Conservation (phyloP, 2,888 invertebrate species). For the Leptinotarsa peninsularis region DNA sequence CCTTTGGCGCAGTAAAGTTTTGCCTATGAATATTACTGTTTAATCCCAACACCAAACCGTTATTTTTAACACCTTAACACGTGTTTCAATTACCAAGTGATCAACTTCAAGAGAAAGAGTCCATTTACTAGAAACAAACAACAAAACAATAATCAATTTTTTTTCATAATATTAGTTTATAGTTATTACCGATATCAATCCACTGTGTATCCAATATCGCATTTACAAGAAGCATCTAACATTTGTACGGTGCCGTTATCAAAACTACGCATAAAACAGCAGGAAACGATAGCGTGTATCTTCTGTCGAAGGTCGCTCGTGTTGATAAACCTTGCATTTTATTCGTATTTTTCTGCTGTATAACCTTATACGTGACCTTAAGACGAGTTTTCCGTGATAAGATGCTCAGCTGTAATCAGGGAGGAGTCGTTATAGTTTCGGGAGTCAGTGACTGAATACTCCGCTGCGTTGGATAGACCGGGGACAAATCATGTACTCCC, state of each 20-base stretch:
- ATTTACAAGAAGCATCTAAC: neutral
- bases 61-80: too few species aligned
- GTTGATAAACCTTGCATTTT: constrained; percentile 45
- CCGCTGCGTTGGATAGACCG: neutral
- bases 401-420: neutral
- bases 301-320: constrained; percentile 43
- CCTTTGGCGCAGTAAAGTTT: too few species aligned
- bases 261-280: constrained; percentile 20
- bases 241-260: neutral
- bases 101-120: too few species aligned
- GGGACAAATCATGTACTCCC: too few species aligned
- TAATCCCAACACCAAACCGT: too few species aligned
- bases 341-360: constrained; percentile 35
- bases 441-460: neutral
- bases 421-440: neutral
- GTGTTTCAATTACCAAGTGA: too few species aligned
- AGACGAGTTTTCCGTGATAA: neutral
- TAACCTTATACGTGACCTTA: constrained; percentile 36
- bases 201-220: constrained; percentile 1
- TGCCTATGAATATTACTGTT: too few species aligned
- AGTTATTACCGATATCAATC: neutral
- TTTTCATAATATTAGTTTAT: neutral
- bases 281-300: constrained; percentile 48
- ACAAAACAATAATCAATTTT: neutral
- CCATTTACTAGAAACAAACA: too few species aligned